Conservation (phyloP, 2,113 vertebrate species). For the Python bivittatus region DNA sequence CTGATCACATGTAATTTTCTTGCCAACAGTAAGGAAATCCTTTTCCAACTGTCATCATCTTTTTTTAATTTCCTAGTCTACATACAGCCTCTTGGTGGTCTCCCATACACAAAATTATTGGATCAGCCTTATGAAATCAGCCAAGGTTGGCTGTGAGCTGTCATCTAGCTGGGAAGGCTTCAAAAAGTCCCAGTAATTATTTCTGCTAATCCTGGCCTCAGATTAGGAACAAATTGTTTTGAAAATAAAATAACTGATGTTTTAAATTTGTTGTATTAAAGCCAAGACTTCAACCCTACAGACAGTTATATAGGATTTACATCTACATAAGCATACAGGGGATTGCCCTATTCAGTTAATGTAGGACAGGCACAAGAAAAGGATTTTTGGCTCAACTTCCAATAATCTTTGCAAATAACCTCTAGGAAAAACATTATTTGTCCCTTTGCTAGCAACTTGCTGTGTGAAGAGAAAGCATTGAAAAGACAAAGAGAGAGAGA, state of each 20-base stretch:
- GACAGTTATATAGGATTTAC: not conserved
- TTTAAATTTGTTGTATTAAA: not conserved
- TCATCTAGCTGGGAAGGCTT: not conserved
- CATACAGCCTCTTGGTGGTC: not conserved
- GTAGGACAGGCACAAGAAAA: not conserved
- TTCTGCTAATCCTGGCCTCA: not conserved
- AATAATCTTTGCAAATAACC: not conserved
- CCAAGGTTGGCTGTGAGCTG: not conserved
- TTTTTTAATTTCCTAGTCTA: not conserved
- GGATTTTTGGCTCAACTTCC: not conserved
- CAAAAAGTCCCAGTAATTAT: not conserved
- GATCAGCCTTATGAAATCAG: not conserved
- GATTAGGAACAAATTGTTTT: not conserved
- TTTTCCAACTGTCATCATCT: not conserved
- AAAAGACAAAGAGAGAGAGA: not conserved
- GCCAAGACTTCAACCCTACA: not conserved
- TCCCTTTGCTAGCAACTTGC: not conserved
- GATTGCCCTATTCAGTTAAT: not conserved
- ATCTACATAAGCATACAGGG: not conserved
- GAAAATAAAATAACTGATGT: not conserved
- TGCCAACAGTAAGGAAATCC: not conserved
- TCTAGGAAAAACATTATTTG: not conserved
- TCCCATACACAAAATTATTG: not conserved
- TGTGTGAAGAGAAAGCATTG: not conserved
- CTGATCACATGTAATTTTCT: not conserved